phyloP scores from a whole-genome alignment of 2,797 vertebrate genomes.

The Sternarchorhynchus goeldii region DNA sequence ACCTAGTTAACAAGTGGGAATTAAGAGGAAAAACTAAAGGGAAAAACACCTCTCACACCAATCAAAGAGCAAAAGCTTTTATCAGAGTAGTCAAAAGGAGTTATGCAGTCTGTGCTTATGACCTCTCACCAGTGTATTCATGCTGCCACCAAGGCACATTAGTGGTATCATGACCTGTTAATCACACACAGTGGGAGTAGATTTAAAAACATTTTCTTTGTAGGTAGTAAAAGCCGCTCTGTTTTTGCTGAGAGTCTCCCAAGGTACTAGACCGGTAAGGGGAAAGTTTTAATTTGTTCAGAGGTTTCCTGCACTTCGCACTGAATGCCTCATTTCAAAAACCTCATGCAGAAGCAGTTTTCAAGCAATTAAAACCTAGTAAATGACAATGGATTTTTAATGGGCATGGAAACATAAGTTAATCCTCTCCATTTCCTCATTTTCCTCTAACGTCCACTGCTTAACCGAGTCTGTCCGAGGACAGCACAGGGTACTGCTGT shows the following conservation, averaged over 20 bases:
- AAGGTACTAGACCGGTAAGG: background rate
- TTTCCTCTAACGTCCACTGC: constrained; percentile 31
- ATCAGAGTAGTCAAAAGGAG: background rate
- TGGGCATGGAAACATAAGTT: constrained; percentile 28
- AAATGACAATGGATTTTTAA: constrained; percentile 55
- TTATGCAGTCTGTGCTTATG: background rate
- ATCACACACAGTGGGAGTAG: background rate
- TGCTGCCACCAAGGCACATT: too few species aligned
- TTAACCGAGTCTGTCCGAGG: constrained; percentile 25
- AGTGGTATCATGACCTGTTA: background rate
- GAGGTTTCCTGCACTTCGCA: constrained; percentile 17
- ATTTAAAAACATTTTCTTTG: background rate
- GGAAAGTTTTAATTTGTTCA: constrained; percentile 18
- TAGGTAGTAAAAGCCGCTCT: background rate
- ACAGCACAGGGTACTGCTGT: constrained; percentile 35
- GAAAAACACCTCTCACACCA: background rate
- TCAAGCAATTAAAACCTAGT: constrained; percentile 28
- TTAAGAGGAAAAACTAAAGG: too few species aligned
- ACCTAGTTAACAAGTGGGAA: too few species aligned
- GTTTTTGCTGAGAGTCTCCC: background rate
- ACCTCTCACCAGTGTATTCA: background rate
- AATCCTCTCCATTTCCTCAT: constrained; percentile 33
- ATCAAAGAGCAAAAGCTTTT: constrained; percentile 11
- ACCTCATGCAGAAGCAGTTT: constrained; percentile 43
- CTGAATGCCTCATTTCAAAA: constrained; percentile 29